Percentiles rank a stretch among this genome's conserved stretches.
Evolutionary conservation across 35 echinoderm and acorn worm species (phyloP).

Genomic region (Ptychodera flava): DNA sequence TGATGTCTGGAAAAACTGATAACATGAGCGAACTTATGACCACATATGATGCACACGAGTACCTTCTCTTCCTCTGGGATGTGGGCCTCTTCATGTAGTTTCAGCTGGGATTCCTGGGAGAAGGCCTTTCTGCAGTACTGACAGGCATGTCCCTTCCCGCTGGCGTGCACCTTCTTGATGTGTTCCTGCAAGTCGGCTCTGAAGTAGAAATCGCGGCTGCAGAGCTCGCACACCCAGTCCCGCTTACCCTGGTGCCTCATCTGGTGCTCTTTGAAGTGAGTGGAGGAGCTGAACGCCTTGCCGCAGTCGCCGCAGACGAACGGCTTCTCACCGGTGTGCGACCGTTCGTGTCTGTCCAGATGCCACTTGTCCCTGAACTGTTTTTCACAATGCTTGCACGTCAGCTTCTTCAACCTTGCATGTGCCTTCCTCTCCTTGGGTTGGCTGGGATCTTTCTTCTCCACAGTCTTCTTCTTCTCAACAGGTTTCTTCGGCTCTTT

Average conservation of each 20-base stretch:
- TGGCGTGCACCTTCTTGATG: background rate
- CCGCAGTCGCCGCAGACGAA: background rate
- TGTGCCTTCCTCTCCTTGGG: background rate
- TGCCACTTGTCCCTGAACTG: background rate
- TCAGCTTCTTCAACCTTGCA: background rate
- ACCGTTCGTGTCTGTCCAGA: background rate
- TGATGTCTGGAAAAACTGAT: background rate
- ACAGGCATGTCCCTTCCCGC: conserved; percentile 22
- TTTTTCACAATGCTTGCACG: background rate
- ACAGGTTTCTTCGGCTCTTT: background rate
- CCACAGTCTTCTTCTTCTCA: background rate
- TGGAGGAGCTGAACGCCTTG: background rate
- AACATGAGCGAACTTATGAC: background rate
- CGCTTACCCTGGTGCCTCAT: background rate
- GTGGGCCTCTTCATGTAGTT: conserved; percentile 17
- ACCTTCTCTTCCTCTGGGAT: background rate
- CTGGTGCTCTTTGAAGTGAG: background rate
- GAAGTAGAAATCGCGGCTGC: background rate
- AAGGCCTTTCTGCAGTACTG: conserved; percentile 24
- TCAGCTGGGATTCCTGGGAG: conserved; percentile 16
- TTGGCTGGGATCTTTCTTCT: background rate
- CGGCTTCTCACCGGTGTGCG: background rate
- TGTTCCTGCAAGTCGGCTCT: background rate
- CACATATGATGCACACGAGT: background rate
- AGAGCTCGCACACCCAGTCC: background rate